Percentiles rank a stretch among this genome's conserved stretches.
phyloP scores from a whole-genome alignment of 2,888 invertebrate genomes.

The Rotaria macrura region DNA sequence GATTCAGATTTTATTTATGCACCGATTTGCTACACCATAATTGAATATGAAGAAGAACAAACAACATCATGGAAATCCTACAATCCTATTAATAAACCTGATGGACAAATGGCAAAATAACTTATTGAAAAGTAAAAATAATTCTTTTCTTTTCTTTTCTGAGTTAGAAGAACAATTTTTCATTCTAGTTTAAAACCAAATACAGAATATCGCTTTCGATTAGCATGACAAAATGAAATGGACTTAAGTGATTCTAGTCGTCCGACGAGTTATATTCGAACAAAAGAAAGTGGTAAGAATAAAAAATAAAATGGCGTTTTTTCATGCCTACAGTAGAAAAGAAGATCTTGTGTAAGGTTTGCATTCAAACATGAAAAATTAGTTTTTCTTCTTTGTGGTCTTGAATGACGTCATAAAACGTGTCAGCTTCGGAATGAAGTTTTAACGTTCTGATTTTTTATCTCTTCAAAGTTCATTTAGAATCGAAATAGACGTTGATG shows the following conservation, averaged over 20 bases:
- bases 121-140: neutral
- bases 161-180: neutral
- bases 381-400: too few species aligned
- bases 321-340: too few species aligned
- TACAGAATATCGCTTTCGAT: conserved; percentile 77
- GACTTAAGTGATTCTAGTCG: conserved; percentile 82
- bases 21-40: conserved; percentile 78
- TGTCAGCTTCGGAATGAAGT: too few species aligned
- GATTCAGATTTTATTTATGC: conserved; percentile 70
- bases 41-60: conserved; percentile 55
- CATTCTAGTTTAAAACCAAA: conserved; percentile 62
- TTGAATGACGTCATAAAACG: too few species aligned
- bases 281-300: conserved; percentile 1
- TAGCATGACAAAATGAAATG: conserved; percentile 87
- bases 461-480: too few species aligned
- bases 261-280: conserved; percentile 61
- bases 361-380: too few species aligned
- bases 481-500: too few species aligned
- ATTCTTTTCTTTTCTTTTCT: neutral
- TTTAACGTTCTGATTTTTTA: too few species aligned
- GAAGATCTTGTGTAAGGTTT: too few species aligned
- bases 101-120: neutral
- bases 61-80: neutral
- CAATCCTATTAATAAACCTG: neutral
- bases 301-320: neutral